Percentiles rank a stretch among this genome's conserved stretches.
Evolutionary conservation across 2,888 invertebrate genomes (phyloP).

Genomic region (Tetragonisca angustula): DNA sequence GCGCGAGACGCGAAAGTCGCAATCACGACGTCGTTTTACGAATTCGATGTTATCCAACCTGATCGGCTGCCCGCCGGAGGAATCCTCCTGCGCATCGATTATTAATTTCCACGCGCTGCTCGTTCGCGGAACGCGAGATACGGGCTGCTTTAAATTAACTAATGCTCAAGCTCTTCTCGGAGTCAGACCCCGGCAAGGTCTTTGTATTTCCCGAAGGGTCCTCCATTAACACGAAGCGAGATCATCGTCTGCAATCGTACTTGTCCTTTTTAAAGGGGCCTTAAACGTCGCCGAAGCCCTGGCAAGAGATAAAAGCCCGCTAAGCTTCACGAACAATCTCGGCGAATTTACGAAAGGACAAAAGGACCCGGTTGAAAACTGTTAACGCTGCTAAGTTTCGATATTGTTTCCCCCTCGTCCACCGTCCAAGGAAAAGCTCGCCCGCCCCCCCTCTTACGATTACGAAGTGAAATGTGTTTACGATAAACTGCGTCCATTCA

Average conservation of each 20-base stretch:
- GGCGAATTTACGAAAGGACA: conserved; percentile 28
- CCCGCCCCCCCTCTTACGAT: no score
- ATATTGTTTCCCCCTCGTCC: conserved; percentile 30
- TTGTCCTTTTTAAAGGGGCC: conserved; percentile 42
- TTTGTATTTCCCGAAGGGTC: conserved; percentile 45
- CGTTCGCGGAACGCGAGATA: conserved; percentile 15
- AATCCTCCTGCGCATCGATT: not conserved
- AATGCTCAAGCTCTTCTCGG: conserved; percentile 38
- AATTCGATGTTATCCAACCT: not conserved
- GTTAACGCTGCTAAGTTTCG: conserved; percentile 37
- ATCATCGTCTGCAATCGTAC: conserved; percentile 43
- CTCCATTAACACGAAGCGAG: conserved; percentile 57
- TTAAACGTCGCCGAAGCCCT: conserved; percentile 38
- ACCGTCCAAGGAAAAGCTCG: not conserved
- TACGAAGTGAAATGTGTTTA: not conserved
- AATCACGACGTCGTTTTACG: not conserved
- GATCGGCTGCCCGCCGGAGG: not conserved
- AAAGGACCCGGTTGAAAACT: conserved; percentile 30
- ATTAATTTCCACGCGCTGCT: conserved; percentile 25
- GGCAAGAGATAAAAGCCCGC: conserved; percentile 24
- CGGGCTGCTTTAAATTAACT: conserved; percentile 47
- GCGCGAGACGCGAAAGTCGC: not conserved
- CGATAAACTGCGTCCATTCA: not conserved
- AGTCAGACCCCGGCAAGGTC: conserved; percentile 12
- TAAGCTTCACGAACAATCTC: conserved; percentile 23